These are phyloP conservation scores for Heliconius hewitsoni DNA, from an alignment of 1,140 invertebrate genomes.

Conservation along the genomic window DNA sequence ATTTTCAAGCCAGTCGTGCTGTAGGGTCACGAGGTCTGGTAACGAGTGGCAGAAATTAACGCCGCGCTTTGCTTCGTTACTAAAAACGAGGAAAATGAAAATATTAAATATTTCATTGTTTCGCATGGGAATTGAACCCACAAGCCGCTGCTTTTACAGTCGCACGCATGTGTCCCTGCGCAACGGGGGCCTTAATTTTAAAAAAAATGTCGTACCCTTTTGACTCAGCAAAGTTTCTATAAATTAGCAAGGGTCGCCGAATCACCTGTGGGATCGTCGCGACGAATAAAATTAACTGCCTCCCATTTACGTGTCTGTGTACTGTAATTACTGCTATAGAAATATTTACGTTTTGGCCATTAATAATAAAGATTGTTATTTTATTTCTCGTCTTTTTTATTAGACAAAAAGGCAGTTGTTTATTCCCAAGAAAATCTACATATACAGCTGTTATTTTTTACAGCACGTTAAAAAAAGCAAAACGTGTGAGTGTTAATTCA, in stretches of 20 bases:
- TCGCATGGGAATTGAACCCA: background rate
- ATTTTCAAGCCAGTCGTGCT: background rate
- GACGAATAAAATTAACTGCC: constrained; percentile 41
- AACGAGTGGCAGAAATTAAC: background rate
- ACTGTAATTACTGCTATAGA: constrained; percentile 16
- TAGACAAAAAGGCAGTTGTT: background rate
- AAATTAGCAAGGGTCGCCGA: constrained; percentile 39
- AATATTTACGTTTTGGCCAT: background rate
- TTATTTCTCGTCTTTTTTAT: background rate
- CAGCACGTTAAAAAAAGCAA: too few relatives aligned
- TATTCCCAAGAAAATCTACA: too few relatives aligned
- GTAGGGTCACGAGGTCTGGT: too few relatives aligned
- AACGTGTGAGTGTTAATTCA: too few relatives aligned
- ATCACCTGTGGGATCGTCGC: constrained; percentile 45
- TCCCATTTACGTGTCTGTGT: constrained; percentile 44
- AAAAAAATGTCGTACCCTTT: background rate
- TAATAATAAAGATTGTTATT: background rate
- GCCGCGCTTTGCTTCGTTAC: background rate
- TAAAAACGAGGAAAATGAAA: background rate
- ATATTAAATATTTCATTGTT: background rate
- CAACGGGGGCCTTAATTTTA: background rate
- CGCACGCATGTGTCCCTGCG: background rate
- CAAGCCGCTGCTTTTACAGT: background rate
- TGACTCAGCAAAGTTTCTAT: constrained; percentile 28
- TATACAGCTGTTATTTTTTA: too few relatives aligned